These are phyloP conservation scores for Margaritifera margaritifera DNA, from an alignment of 2,888 invertebrate genomes.

Conservation along the genomic window DNA sequence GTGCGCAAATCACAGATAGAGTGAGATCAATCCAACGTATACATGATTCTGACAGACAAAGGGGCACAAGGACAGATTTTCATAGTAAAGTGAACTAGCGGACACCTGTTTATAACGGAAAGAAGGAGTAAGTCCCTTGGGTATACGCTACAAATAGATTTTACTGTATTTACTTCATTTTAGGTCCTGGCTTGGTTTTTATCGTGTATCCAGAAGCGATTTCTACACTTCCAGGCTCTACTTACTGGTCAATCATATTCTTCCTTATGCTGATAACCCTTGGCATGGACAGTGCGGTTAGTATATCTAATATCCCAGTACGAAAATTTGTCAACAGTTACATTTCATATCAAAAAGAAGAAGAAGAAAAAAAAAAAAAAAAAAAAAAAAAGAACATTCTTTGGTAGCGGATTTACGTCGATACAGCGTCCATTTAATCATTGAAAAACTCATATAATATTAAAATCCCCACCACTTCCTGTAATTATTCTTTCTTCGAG, in stretches of 20 bases:
- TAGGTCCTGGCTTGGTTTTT: conserved; percentile 94
- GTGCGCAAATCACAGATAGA: no score
- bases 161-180: conserved; percentile 5
- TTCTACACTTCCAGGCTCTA: conserved; percentile 97
- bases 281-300: conserved; percentile 96
- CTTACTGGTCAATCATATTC: conserved; percentile 97
- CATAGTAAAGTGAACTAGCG: not conserved
- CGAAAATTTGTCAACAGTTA: not conserved
- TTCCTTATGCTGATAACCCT: conserved; percentile 99
- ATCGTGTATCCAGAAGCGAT: conserved; percentile 98
- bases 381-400: no score
- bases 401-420: no score
- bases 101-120: not conserved
- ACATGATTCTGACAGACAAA: no score
- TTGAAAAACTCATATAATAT: no score
- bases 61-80: not conserved
- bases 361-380: no score
- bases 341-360: no score
- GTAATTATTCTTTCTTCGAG: no score
- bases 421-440: no score
- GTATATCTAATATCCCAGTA: conserved; percentile 10
- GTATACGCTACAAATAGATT: not conserved
- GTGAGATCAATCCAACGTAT: no score
- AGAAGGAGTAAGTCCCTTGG: not conserved
- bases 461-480: no score